These are phyloP conservation scores for Branchipolynoe longqiensis DNA, from an alignment of 2,888 invertebrate species.

Conservation along the genomic window DNA sequence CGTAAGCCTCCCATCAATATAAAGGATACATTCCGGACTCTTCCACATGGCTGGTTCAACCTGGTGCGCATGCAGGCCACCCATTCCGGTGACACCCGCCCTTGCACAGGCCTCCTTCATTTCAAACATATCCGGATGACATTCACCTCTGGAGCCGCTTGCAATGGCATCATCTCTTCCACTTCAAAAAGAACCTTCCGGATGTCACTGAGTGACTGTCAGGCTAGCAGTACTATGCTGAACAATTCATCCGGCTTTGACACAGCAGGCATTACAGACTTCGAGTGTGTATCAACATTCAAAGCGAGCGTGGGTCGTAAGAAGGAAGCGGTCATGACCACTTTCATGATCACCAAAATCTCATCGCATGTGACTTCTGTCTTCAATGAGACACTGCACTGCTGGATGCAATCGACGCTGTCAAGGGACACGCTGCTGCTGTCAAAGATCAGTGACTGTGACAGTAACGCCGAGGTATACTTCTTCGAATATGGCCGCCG, in stretches of 20 bases:
- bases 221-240: too few species aligned
- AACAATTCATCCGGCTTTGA: not conserved
- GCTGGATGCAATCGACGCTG: constrained; percentile 9
- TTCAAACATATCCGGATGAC: not conserved
- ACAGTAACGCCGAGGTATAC: constrained; percentile 15
- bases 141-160: not conserved
- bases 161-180: not conserved
- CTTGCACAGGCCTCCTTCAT: not conserved
- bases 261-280: not conserved
- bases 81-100: not conserved
- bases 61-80: not conserved
- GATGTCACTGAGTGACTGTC: not conserved
- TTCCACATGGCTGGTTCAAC: constrained; percentile 43
- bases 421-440: not conserved
- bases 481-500: constrained; percentile 30
- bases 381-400: constrained; percentile 18
- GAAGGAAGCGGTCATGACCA: not conserved
- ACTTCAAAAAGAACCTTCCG: constrained; percentile 2
- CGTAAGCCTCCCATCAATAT: constrained; percentile 33
- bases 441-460: constrained; percentile 32
- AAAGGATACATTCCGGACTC: constrained; percentile 7
- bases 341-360: not conserved
- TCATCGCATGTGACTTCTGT: not conserved
- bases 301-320: not conserved
- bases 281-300: constrained; percentile 24